A percentile compares a stretch with the other conserved stretches of the same genome.
phyloP scores from a whole-genome alignment of 2,888 invertebrate genomes.

The Beris morrisii region DNA sequence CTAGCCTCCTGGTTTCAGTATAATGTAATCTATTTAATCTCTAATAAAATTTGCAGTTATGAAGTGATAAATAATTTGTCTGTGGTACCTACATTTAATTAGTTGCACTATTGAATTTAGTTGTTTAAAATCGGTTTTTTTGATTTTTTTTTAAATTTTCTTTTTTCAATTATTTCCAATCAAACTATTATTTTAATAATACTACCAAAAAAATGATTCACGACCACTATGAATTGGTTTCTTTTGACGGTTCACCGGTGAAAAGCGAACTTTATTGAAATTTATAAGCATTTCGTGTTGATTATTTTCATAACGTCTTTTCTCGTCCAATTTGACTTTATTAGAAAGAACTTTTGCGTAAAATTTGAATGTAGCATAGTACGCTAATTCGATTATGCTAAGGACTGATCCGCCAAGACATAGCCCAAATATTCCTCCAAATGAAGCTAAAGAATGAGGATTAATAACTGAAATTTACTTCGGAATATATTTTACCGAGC shows the following conservation, averaged over 20 bases:
- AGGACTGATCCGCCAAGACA: conserved; percentile 66
- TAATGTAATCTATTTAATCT: too few species aligned
- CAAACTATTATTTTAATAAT: too few species aligned
- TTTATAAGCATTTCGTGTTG: background rate
- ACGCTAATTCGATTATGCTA: conserved; percentile 62
- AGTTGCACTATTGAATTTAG: background rate
- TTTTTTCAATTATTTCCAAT: too few species aligned
- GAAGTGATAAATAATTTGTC: background rate
- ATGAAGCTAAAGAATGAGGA: conserved; percentile 58
- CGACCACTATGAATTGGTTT: background rate
- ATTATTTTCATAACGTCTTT: background rate
- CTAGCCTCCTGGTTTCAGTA: too few species aligned
- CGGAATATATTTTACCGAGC: conserved; percentile 53
- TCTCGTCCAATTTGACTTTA: conserved; percentile 23
- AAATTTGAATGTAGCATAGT: conserved; percentile 46
- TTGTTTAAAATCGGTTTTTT: too few species aligned
- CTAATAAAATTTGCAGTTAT: too few species aligned
- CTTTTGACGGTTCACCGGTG: background rate
- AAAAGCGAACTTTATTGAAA: conserved; percentile 9
- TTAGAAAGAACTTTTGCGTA: conserved; percentile 30
- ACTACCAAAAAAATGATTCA: too few species aligned
- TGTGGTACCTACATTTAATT: background rate
- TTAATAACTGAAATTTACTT: background rate
- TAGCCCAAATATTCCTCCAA: conserved; percentile 65
- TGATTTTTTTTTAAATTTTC: too few species aligned